phyloP scores from a whole-genome alignment of 2,113 vertebrate genomes.

The Ctenodactylus gundi region DNA sequence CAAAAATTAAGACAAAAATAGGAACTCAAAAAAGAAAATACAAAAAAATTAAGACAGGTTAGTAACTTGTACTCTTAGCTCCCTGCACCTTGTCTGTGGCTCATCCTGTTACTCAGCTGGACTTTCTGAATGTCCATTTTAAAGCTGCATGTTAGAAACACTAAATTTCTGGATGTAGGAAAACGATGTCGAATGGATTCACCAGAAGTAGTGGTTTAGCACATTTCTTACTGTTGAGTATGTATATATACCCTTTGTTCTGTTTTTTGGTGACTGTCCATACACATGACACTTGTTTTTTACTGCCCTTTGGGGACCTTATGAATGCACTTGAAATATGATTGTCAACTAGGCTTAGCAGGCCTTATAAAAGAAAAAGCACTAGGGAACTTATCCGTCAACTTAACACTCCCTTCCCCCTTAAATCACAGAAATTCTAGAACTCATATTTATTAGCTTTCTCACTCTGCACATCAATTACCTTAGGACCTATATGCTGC shows the following conservation, averaged over 20 bases:
- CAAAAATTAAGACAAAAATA: not conserved
- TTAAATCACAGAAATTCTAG: conserved; percentile 73
- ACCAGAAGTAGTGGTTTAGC: conserved; percentile 50
- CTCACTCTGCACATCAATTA: conserved; percentile 76
- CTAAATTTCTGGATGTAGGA: not conserved
- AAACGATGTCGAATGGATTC: conserved; percentile 25
- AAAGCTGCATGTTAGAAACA: not conserved
- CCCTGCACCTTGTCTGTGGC: not conserved
- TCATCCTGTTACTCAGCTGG: not conserved
- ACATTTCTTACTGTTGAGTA: conserved; percentile 43
- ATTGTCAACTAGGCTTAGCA: conserved; percentile 63
- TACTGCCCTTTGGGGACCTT: conserved; percentile 59
- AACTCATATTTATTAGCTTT: conserved; percentile 74
- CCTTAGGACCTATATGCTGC: conserved; percentile 62
- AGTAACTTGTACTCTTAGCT: not conserved
- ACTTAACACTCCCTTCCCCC: conserved; percentile 59
- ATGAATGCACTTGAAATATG: conserved; percentile 68
- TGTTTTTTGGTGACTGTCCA: conserved; percentile 43
- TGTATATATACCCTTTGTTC: conserved; percentile 13
- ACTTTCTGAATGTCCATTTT: not conserved
- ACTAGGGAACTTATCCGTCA: conserved; percentile 68
- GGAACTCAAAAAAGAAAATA: not conserved
- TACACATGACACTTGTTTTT: conserved; percentile 59
- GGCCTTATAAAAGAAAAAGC: conserved; percentile 61
- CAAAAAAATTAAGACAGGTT: not conserved